Evolutionary conservation across 2,797 vertebrate species (phyloP).

Genomic region (Columba guinea): DNA sequence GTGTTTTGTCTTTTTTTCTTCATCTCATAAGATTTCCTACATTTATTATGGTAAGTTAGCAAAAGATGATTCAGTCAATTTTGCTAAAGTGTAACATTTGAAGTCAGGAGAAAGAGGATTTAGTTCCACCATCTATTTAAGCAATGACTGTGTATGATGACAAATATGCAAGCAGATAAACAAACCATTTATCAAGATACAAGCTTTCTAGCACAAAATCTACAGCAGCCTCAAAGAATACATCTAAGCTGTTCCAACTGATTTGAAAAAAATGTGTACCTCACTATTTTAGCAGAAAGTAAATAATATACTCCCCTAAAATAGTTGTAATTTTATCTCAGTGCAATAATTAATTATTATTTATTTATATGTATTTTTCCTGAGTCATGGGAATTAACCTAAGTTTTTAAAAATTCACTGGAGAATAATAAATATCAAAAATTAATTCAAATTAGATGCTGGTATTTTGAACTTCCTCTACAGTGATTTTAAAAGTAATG

Average conservation of each 20-base stretch:
- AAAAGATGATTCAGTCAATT: not conserved
- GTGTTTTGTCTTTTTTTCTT: not conserved
- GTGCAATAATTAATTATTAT: not conserved
- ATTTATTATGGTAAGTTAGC: not conserved
- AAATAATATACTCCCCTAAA: not conserved
- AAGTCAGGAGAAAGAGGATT: not conserved
- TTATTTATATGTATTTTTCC: not conserved
- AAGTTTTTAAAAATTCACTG: not conserved
- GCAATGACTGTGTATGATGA: not conserved
- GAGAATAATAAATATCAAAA: not conserved
- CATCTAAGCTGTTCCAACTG: not conserved
- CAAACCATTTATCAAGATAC: not conserved
- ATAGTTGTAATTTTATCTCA: not conserved
- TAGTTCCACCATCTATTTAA: not conserved
- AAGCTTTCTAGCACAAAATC: not conserved
- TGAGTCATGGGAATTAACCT: not conserved
- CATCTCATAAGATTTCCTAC: not conserved
- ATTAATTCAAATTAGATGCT: not conserved
- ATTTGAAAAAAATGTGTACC: not conserved
- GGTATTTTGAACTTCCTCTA: not conserved
- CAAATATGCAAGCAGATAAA: conserved; percentile 34
- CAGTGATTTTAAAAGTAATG: not conserved
- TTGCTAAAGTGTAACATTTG: not conserved
- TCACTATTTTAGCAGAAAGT: not conserved
- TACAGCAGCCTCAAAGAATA: not conserved